phyloP scores from a whole-genome alignment of 2,888 invertebrate genomes.

The Micoletzkya japonica region DNA sequence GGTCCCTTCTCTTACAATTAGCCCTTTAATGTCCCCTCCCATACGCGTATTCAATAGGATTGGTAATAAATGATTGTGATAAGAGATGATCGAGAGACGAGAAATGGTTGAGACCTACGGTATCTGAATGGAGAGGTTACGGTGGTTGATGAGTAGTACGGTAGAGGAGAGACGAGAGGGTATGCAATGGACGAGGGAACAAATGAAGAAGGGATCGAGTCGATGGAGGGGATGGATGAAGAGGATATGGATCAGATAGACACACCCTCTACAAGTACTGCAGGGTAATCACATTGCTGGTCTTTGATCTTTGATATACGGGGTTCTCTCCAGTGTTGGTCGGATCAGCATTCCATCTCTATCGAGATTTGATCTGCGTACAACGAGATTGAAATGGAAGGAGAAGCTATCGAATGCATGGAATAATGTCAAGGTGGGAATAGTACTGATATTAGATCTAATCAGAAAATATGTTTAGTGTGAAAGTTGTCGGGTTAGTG shows the following conservation, averaged over 20 bases:
- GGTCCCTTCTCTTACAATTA: not conserved
- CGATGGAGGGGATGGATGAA: too few relatives aligned
- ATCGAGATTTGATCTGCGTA: too few relatives aligned
- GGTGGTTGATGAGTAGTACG: too few relatives aligned
- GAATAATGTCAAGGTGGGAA: conserved; percentile 39
- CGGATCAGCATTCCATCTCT: too few relatives aligned
- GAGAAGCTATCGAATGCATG: conserved; percentile 40
- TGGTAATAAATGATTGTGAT: conserved; percentile 41
- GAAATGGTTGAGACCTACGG: conserved; percentile 63
- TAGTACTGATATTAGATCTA: conserved; percentile 33
- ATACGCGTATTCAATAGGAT: too few relatives aligned
- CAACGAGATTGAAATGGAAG: conserved; percentile 30
- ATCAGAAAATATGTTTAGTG: not conserved
- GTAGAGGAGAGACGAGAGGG: conserved; percentile 3
- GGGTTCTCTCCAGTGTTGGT: conserved; percentile 31
- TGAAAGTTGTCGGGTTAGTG: too few relatives aligned
- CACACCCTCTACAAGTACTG: too few relatives aligned
- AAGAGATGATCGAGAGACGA: conserved; percentile 62
- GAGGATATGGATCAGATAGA: too few relatives aligned
- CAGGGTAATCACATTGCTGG: too few relatives aligned
- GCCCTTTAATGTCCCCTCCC: not conserved
- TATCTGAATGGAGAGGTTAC: conserved; percentile 63
- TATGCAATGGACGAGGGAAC: not conserved
- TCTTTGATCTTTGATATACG: too few relatives aligned
- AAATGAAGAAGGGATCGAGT: not conserved